A percentile compares a stretch with the other conserved stretches of the same genome.
Evolutionary conservation across 2,888 invertebrate genomes (phyloP).

Genomic region (Microctonus aethiopoides): DNA sequence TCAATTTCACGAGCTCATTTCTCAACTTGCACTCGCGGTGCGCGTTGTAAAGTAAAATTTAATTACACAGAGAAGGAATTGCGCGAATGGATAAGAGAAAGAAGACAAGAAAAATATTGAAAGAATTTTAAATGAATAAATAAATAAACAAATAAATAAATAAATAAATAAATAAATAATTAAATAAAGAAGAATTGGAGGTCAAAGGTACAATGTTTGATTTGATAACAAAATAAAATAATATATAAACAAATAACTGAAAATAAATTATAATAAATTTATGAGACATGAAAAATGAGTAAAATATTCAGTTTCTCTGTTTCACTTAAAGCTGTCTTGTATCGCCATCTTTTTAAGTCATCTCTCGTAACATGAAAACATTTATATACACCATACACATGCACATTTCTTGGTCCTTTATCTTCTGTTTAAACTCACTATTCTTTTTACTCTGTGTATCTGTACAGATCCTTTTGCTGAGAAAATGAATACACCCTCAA

Average conservation of each 20-base stretch:
- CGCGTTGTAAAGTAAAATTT: slow-evolving; percentile 44
- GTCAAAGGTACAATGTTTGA: slow-evolving; percentile 17
- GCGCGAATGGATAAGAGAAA: background rate
- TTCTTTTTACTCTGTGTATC: too few species aligned
- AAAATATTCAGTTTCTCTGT: slow-evolving; percentile 39
- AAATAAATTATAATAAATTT: slow-evolving; percentile 46
- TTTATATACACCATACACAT: slow-evolving; percentile 3
- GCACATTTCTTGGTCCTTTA: slow-evolving; percentile 39
- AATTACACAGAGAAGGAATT: slow-evolving; percentile 40
- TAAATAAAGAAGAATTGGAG: background rate
- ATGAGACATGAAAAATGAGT: slow-evolving; percentile 37
- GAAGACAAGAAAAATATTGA: background rate
- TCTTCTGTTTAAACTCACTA: slow-evolving; percentile 34
- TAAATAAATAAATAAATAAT: background rate
- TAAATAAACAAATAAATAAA: background rate
- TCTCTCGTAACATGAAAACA: slow-evolving; percentile 43
- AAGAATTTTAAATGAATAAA: background rate
- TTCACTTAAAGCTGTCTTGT: slow-evolving; percentile 28
- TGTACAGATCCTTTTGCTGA: slow-evolving; percentile 24
- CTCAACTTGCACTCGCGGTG: slow-evolving; percentile 32
- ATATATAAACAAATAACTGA: slow-evolving; percentile 44
- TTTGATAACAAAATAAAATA: slow-evolving; percentile 27
- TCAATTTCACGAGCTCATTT: slow-evolving; percentile 45
- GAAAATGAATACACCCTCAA: slow-evolving; percentile 28
- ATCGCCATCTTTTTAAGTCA: slow-evolving; percentile 24